Conservation (phyloP, 2,113 vertebrate genomes). For the Peromyscus maniculatus region DNA sequence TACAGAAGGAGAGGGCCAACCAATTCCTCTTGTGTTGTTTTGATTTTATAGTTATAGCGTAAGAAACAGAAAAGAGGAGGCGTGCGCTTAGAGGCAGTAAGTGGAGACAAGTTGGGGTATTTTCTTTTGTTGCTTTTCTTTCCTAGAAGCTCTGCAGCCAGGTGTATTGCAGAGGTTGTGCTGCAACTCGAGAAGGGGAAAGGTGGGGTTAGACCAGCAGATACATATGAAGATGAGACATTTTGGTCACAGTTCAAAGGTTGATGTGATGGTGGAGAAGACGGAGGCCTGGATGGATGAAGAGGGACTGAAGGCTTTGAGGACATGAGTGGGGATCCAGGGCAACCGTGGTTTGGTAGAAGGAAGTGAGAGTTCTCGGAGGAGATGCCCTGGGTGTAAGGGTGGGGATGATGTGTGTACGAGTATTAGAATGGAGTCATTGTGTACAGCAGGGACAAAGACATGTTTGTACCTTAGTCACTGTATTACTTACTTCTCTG, state of each 20-base stretch:
- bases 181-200: neutral
- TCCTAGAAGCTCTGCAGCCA: neutral
- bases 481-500: too few relatives aligned
- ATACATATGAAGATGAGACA: neutral
- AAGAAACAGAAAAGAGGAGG: neutral
- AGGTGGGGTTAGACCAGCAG: neutral
- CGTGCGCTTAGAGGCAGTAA: neutral
- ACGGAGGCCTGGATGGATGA: neutral
- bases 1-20: too few relatives aligned
- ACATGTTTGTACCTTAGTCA: too few relatives aligned
- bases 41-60: neutral
- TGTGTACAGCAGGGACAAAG: too few relatives aligned
- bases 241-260: neutral
- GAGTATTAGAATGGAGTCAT: neutral
- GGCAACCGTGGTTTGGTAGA: neutral
- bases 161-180: too few relatives aligned
- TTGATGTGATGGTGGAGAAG: too few relatives aligned
- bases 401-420: too few relatives aligned
- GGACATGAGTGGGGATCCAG: neutral
- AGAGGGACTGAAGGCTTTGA: neutral
- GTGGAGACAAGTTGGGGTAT: neutral
- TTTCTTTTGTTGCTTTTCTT: constrained; percentile 6
- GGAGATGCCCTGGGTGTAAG: too few relatives aligned
- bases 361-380: too few relatives aligned
- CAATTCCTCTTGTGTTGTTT: too few relatives aligned